Conservation (phyloP, 2,113 vertebrate genomes). For the Rafetus swinhoei region DNA sequence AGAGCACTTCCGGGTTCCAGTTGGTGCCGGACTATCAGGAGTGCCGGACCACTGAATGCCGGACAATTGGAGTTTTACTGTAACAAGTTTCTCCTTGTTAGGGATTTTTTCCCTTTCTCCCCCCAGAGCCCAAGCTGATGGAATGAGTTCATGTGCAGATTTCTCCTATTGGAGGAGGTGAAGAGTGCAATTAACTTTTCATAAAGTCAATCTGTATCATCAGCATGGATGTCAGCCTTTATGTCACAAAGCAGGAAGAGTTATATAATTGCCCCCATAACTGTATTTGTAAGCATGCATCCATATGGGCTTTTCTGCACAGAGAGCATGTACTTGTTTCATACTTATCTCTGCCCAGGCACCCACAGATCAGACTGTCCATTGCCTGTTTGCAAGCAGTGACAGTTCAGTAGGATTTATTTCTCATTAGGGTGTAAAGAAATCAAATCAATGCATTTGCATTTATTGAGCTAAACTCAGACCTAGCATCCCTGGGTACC, state of each 20-base stretch:
- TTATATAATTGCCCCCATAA: background rate
- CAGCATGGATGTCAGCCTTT: too few species aligned
- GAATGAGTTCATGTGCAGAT: background rate
- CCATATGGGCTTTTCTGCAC: background rate
- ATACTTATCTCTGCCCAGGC: background rate
- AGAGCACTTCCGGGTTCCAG: too few species aligned
- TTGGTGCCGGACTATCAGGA: too few species aligned
- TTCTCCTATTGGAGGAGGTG: background rate
- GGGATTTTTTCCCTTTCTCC: too few species aligned
- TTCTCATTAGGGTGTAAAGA: background rate
- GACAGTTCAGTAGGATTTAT: background rate
- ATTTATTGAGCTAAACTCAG: background rate
- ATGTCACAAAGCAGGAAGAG: background rate
- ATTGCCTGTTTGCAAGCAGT: background rate
- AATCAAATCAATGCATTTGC: background rate
- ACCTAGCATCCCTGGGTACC: background rate
- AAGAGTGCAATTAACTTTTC: background rate
- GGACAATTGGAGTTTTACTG: too few species aligned
- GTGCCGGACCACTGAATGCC: too few species aligned
- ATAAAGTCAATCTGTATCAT: background rate
- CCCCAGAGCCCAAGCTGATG: too few species aligned
- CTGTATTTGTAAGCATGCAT: background rate
- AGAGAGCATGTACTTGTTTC: background rate
- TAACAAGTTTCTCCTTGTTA: too few species aligned
- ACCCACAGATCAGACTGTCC: background rate